phyloP scores from a whole-genome alignment of 2,797 vertebrate species.

The Muscicapa comitata region DNA sequence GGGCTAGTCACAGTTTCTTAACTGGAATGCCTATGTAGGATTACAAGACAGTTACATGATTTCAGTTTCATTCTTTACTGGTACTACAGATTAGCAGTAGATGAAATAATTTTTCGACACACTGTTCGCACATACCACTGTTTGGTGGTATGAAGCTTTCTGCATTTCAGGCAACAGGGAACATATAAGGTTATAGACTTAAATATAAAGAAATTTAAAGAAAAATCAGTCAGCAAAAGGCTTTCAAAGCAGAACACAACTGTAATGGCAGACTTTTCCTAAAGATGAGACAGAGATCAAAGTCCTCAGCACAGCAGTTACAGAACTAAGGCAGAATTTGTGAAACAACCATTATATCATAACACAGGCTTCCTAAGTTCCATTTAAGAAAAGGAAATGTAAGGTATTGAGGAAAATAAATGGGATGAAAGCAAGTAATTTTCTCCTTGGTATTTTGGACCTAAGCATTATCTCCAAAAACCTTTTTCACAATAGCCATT shows the following conservation, averaged over 20 bases:
- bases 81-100: background rate
- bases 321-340: background rate
- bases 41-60: background rate
- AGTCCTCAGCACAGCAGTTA: background rate
- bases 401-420: background rate
- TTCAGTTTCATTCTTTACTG: background rate
- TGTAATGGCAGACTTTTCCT: background rate
- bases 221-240: background rate
- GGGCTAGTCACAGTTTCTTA: background rate
- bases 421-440: background rate
- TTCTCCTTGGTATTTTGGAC: background rate
- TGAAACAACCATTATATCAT: background rate
- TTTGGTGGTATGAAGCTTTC: background rate
- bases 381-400: background rate
- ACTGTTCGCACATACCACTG: background rate
- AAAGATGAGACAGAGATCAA: background rate
- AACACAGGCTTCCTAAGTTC: rapidly evolving
- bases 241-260: background rate
- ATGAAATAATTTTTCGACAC: background rate
- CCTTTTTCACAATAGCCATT: background rate
- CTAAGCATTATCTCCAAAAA: background rate
- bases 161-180: background rate
- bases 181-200: background rate
- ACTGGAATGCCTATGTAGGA: background rate
- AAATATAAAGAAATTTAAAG: background rate